phyloP scores from a whole-genome alignment of 2,888 invertebrate species.

The Synanthedon formicaeformis region DNA sequence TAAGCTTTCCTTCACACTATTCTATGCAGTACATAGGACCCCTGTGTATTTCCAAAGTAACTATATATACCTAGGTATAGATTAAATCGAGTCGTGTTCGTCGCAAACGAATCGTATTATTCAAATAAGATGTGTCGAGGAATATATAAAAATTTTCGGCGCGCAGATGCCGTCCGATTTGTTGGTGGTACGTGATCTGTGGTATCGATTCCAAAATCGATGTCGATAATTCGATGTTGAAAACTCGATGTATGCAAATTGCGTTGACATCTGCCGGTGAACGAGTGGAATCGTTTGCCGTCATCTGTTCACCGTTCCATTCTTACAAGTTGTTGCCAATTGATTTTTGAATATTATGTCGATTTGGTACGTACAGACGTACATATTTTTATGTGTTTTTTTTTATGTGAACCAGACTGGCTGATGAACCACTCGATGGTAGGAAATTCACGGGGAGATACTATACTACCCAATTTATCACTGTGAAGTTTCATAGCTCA shows the following conservation, averaged over 20 bases:
- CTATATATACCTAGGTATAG: too few relatives aligned
- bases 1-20: too few relatives aligned
- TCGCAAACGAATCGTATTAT: constrained; percentile 6
- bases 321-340: background rate
- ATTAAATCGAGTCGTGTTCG: constrained; percentile 4
- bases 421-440: too few relatives aligned
- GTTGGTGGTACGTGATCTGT: constrained; percentile 18
- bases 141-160: constrained; percentile 5
- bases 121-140: constrained; percentile 6
- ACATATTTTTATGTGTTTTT: background rate
- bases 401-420: background rate
- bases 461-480: too few relatives aligned
- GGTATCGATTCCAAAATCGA: constrained; percentile 17
- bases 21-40: too few relatives aligned
- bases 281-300: background rate
- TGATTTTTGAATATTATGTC: background rate
- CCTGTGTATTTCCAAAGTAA: too few relatives aligned
- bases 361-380: background rate
- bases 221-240: constrained; percentile 19
- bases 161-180: constrained; percentile 21
- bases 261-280: background rate
- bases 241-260: constrained; percentile 8
- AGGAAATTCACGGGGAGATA: too few relatives aligned
- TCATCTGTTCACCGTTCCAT: background rate
- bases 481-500: too few relatives aligned